Percentiles rank a stretch among this genome's conserved stretches.
Evolutionary conservation across 2,113 vertebrate genomes (phyloP).

Genomic region (Heterotis niloticus): DNA sequence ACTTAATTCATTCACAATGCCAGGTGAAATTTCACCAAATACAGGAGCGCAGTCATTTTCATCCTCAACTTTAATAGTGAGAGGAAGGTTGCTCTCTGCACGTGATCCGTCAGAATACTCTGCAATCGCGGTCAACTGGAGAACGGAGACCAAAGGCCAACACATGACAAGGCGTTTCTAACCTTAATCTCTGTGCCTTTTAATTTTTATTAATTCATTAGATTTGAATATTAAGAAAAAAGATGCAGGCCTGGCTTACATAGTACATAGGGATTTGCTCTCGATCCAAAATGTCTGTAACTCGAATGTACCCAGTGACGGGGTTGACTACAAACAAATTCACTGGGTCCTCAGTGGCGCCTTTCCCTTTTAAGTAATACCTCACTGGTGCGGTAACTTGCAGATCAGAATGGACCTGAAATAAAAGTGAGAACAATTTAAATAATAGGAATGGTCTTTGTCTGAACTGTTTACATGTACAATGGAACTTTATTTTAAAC

Average conservation of each 20-base stretch:
- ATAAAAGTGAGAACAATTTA: slow-evolving; percentile 13
- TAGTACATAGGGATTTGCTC: slow-evolving; percentile 56
- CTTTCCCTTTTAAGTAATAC: slow-evolving; percentile 72
- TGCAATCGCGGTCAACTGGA: slow-evolving; percentile 57
- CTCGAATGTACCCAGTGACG: slow-evolving; percentile 69
- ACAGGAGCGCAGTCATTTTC: slow-evolving; percentile 57
- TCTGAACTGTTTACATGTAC: too few relatives aligned
- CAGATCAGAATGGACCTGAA: slow-evolving; percentile 82
- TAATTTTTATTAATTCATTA: neutral
- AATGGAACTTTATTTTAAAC: too few relatives aligned
- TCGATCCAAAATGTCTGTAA: slow-evolving; percentile 77
- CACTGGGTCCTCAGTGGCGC: slow-evolving; percentile 68
- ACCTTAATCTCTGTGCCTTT: neutral
- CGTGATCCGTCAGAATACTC: accelerated
- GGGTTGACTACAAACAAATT: slow-evolving; percentile 75
- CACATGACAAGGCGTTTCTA: neutral
- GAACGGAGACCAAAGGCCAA: neutral
- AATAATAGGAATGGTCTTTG: neutral
- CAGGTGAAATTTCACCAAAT: slow-evolving; percentile 28
- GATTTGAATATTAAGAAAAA: neutral
- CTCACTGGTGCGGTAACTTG: slow-evolving; percentile 48
- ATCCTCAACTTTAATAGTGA: slow-evolving; percentile 57
- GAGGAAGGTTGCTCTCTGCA: slow-evolving; percentile 49
- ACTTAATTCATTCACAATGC: slow-evolving; percentile 47
- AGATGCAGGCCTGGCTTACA: slow-evolving; percentile 45